Evolutionary conservation across 2,888 invertebrate species (phyloP).

Genomic region (Microdon myrmicae): DNA sequence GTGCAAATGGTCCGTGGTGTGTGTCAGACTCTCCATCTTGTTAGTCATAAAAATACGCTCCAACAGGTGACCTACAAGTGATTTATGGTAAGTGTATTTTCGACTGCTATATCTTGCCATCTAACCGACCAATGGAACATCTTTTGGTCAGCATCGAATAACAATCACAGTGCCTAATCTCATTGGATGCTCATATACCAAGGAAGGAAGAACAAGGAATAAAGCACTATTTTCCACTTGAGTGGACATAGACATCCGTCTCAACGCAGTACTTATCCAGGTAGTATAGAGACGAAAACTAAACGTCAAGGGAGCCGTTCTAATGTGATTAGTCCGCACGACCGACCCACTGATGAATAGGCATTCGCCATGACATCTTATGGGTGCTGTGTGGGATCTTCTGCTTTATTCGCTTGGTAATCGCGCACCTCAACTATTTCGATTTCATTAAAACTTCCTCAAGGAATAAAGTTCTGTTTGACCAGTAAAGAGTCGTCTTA

Average conservation of each 20-base stretch:
- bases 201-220: too few relatives aligned
- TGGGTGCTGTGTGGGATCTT: not conserved
- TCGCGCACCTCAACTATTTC: conserved; percentile 7
- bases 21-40: too few relatives aligned
- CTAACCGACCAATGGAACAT: too few relatives aligned
- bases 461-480: conserved; percentile 17
- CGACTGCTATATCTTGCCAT: too few relatives aligned
- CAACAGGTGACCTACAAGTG: too few relatives aligned
- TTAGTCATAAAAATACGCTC: too few relatives aligned
- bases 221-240: conserved; percentile 10
- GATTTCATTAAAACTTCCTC: conserved; percentile 15
- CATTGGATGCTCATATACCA: too few relatives aligned
- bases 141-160: too few relatives aligned
- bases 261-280: conserved; percentile 2
- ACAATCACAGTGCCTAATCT: too few relatives aligned
- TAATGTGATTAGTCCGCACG: conserved; percentile 16
- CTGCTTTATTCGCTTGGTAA: not conserved
- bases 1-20: too few relatives aligned
- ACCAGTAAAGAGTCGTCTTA: conserved; percentile 1
- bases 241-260: conserved; percentile 1
- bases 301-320: conserved; percentile 1
- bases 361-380: conserved; percentile 10
- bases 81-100: too few relatives aligned
- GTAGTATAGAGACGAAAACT: conserved; percentile 6
- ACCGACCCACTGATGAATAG: conserved; percentile 12